Base-by-base conservation (phyloP, 2,888 invertebrate species). In the Eucera pruinosa region DNA sequence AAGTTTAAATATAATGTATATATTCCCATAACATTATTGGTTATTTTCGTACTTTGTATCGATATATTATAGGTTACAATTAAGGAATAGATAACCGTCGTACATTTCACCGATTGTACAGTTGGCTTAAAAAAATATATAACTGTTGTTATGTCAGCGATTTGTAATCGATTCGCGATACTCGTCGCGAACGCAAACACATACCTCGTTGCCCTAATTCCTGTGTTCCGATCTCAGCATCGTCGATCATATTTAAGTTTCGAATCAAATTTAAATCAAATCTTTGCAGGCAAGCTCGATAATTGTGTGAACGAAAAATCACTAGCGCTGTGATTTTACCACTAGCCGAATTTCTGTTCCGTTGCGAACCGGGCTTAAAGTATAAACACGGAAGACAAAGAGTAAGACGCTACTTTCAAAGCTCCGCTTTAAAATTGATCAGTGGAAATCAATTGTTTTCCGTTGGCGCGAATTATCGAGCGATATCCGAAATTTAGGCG, bases 391-490 rank as follows among this genome's bases (percentile, higher is more conserved):
- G 7, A 60, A 60, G 33, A 50, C 45, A 64, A 36, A 48, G 54
- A 5, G 36, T 50, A 27, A 25, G 67, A 78, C 78, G 70, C 70
- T 43, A 13, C 54, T 67, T 78, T 78, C 33, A 78, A 64, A 67
- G 64, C 58, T 69, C 18, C 25, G 50, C 61, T 78, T 57, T 60
- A 62, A n/a, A 64, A 57, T 62, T 71, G 25, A 55, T 69, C 48
- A 20, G 48, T 66, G 52, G 15, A 39, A 74, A 70, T 79, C 52
- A 55, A 79, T 74, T 70, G 58, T 70, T 67, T 68, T 15, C 23
- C 11, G 25, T 69, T 78, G 79, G 69, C 62, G 69, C 79, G 69
- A 69, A 78, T 80, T 57, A 62, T 58, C 33, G 20, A 23, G 23
- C 25, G 18, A 66, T 80, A 54, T 47, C 41, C 9, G 23, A 69